Evolutionary conservation across 2,797 vertebrate species (phyloP), one percentile per base, ranked within the genome.

Genomic region (Macropodus opercularis): DNA sequence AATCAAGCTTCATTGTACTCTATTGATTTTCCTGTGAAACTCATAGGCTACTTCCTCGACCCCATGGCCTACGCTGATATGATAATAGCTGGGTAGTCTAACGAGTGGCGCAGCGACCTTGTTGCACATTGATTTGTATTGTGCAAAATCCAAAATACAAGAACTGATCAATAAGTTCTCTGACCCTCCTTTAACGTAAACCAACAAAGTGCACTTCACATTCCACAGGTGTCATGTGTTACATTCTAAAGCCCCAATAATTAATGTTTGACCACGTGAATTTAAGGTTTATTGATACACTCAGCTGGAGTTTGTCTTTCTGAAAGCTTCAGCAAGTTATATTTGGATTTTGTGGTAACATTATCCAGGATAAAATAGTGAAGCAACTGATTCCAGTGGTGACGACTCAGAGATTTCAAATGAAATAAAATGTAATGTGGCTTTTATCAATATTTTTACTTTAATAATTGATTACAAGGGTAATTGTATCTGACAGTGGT

Each of bases 21-120:
- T 59, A 73, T 65, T 68, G 73, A 77, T 79, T 81, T 79, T 40
- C 38, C 26, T 41, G 42, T 55, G 55, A 60, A 78, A 76, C 59
- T 6, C 63, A 72, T 63, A 57, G 39, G 52, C 39, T 49, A 8
- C 62, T 67, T 66, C 62, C 65, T 56, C 15, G 8, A 51, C 51
- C 61, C 41, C 71, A 31, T 27, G 43, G 35, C 21, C 22, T 40
- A 48, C 27, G 24, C 59, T 74, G 63, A 54, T 84, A 62, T 75
- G 57, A 77, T 70, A 62, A 62, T 70, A 68, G 56, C 42, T 27
- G 42, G 22, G 31, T 53, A 63, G 50, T 48, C 26, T 77, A 79
- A 74, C 50, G 53, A 65, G 44, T 5, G 10, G 15, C 46, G 49
- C 34, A 64, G 44, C 2, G 12, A 70, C 64, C 61, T 57, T 59